These are phyloP conservation scores for Bujurquina vittata DNA, from an alignment of 2,113 vertebrate species.

Conservation along the genomic window DNA sequence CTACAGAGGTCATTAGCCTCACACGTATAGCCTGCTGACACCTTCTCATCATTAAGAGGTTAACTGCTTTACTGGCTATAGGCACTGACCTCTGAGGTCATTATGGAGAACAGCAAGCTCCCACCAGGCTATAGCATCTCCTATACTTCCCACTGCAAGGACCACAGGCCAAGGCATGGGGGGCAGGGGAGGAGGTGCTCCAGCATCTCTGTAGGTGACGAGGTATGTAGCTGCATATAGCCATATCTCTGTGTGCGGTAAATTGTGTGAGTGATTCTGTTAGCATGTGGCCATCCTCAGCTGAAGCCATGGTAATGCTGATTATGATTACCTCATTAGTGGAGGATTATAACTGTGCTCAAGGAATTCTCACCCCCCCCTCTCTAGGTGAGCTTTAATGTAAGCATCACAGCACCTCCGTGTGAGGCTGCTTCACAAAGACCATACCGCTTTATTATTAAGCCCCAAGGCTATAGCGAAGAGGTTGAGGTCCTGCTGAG, in stretches of 20 bases:
- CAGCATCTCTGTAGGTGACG: constrained; percentile 23
- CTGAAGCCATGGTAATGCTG: constrained; percentile 15
- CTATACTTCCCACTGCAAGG: constrained; percentile 21
- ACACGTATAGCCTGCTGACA: constrained; percentile 23
- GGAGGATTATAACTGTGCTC: constrained; percentile 18
- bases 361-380: constrained; percentile 22
- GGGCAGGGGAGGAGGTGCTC: constrained; percentile 15
- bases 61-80: constrained; percentile 44
- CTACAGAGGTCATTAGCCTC: constrained; percentile 51
- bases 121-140: background rate
- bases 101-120: constrained; percentile 37
- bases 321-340: constrained; percentile 62
- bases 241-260: constrained; percentile 13
- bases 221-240: background rate
- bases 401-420: constrained; percentile 13
- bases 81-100: constrained; percentile 46
- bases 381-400: constrained; percentile 49
- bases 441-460: constrained; percentile 4
- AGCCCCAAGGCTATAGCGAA: constrained; percentile 35
- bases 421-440: constrained; percentile 12
- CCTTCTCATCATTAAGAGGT: constrained; percentile 35
- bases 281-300: constrained; percentile 36
- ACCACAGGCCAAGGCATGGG: background rate
- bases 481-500: constrained; percentile 47
- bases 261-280: constrained; percentile 15